Percentiles rank a stretch among this genome's conserved stretches.
Evolutionary conservation across 2,888 invertebrate genomes (phyloP).

Genomic region (Lycia hirtaria): DNA sequence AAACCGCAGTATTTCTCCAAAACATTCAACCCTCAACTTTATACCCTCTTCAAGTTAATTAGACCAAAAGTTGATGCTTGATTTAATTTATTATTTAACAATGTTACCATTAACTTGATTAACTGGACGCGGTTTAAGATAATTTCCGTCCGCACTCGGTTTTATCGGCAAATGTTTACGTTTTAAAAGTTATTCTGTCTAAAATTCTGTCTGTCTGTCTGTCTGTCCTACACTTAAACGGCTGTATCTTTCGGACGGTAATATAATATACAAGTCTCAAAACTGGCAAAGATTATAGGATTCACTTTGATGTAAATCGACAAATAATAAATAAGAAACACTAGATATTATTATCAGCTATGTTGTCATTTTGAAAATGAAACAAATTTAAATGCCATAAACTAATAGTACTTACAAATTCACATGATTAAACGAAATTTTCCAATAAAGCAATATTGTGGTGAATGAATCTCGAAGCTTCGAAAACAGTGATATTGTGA

Average conservation of each 20-base stretch:
- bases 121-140: constrained; percentile 22
- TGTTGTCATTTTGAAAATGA: no score
- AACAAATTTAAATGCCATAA: no score
- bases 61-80: constrained; percentile 27
- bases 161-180: constrained; percentile 16
- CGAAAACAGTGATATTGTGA: not conserved
- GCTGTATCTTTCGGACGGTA: no score
- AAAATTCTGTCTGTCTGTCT: not conserved
- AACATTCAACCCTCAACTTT: constrained; percentile 21
- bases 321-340: no score
- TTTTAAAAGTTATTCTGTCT: constrained; percentile 10
- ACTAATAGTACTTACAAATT: no score
- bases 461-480: not conserved
- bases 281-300: no score
- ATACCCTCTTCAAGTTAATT: not conserved
- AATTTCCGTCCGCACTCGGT: constrained; percentile 1
- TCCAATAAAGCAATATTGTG: not conserved
- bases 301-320: no score
- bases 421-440: no score
- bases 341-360: no score
- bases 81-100: constrained; percentile 35
- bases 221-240: no score
- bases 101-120: constrained; percentile 35
- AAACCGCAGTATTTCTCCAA: not conserved
- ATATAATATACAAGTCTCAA: no score